A percentile compares a stretch with the other conserved stretches of the same genome.
Conservation (phyloP, 2,113 vertebrate species). For the Nicator chloris region DNA sequence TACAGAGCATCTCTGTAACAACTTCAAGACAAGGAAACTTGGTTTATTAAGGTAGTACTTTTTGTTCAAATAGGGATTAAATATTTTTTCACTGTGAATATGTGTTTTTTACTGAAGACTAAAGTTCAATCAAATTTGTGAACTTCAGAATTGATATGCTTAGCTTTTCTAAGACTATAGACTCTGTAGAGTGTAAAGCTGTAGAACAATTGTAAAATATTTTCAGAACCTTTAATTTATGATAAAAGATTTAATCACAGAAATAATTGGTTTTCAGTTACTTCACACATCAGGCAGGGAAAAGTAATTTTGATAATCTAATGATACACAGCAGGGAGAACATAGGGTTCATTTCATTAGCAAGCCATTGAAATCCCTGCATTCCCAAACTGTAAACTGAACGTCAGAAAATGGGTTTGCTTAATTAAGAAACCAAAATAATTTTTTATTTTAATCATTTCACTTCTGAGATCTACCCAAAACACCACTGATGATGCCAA, state of each 20-base stretch:
- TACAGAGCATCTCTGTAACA: background rate
- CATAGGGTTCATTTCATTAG: conserved; percentile 36
- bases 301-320: conserved; percentile 44
- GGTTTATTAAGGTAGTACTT: background rate
- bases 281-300: background rate
- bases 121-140: background rate
- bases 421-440: conserved; percentile 20
- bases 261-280: conserved; percentile 38
- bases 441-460: conserved; percentile 4
- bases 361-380: background rate
- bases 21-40: background rate
- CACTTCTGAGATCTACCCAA: background rate
- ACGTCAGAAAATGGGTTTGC: conserved; percentile 16
- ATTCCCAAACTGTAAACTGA: background rate
- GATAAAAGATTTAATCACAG: conserved; percentile 21
- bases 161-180: background rate
- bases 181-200: background rate
- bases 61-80: background rate
- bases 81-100: background rate
- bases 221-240: conserved; percentile 1
- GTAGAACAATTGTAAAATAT: background rate
- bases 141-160: background rate
- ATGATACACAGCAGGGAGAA: conserved; percentile 34
- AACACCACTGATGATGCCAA: background rate
- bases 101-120: background rate